These are phyloP conservation scores for Yasuhikotakia modesta DNA, from an alignment of 2,797 vertebrate species.

Conservation along the genomic window DNA sequence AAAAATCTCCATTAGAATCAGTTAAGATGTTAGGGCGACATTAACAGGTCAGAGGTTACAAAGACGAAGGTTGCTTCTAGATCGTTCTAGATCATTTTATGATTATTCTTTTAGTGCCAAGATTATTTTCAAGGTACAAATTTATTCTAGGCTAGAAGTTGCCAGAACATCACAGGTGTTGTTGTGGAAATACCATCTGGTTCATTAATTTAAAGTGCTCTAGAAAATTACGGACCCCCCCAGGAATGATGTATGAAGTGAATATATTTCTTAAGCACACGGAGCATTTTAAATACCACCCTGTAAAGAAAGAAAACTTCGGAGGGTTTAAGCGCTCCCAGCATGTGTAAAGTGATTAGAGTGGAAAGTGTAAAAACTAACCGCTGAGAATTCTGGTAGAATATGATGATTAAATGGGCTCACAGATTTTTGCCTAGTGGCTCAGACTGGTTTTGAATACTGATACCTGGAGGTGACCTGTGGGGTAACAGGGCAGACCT, in stretches of 20 bases:
- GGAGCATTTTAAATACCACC: background rate
- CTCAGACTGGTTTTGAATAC: constrained; percentile 10
- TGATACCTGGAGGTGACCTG: constrained; percentile 48
- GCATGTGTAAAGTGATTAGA: constrained; percentile 38
- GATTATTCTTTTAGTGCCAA: constrained; percentile 26
- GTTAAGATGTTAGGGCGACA: constrained; percentile 38
- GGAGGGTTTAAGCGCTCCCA: constrained; percentile 38
- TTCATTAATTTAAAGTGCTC: constrained; percentile 77
- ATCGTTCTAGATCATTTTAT: constrained; percentile 30
- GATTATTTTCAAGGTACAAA: constrained; percentile 16
- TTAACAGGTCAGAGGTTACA: constrained; percentile 34
- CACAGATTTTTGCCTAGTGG: constrained; percentile 28
- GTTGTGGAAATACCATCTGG: constrained; percentile 77
- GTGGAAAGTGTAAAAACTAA: constrained; percentile 36
- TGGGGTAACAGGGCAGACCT: constrained; percentile 23
- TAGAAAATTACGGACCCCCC: constrained; percentile 70
- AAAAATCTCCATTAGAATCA: constrained; percentile 47
- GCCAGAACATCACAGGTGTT: constrained; percentile 75
- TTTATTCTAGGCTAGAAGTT: constrained; percentile 51
- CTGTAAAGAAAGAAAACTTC: constrained; percentile 20
- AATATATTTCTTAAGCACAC: constrained; percentile 5
- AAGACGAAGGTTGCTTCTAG: constrained; percentile 24
- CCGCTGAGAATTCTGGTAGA: constrained; percentile 30
- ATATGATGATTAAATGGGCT: constrained; percentile 31
- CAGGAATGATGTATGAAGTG: constrained; percentile 12